A percentile compares a stretch with the other conserved stretches of the same genome.
These are phyloP conservation scores for Callaeas wilsoni DNA, from an alignment of 2,113 vertebrate species.

Conservation along the genomic window DNA sequence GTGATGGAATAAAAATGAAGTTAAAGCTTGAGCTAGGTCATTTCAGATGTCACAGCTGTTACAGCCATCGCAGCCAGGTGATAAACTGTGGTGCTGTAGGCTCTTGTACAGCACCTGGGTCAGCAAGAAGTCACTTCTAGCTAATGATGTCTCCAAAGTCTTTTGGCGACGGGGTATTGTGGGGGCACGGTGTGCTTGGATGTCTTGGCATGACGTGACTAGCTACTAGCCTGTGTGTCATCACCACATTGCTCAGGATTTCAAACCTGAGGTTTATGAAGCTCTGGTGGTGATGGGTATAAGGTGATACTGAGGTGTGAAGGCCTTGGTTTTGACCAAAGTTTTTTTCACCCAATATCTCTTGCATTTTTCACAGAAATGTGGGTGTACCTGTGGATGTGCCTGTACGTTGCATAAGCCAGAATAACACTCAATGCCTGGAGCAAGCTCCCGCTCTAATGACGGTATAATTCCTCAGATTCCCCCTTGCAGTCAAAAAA, in stretches of 20 bases:
- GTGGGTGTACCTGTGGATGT: fast-evolving
- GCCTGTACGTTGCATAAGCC: not conserved
- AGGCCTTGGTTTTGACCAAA: not conserved
- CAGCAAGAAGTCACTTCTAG: not conserved
- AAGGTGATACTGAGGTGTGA: not conserved
- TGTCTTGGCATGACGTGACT: not conserved
- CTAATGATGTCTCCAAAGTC: not conserved
- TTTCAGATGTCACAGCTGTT: not conserved
- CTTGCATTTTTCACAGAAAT: not conserved
- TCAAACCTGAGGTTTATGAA: not conserved
- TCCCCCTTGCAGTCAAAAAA: not conserved
- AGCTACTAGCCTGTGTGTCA: not conserved
- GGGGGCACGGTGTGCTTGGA: fast-evolving
- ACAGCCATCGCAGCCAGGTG: not conserved
- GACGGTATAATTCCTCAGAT: not conserved
- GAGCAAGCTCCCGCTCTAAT: not conserved
- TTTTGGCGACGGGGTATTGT: not conserved
- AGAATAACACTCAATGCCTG: not conserved
- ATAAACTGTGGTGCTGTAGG: not conserved
- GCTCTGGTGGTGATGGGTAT: not conserved
- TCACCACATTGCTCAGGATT: not conserved
- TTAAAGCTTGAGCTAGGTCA: not conserved
- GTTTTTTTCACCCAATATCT: not conserved
- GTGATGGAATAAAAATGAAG: not conserved
- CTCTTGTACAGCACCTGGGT: not conserved